Evolutionary conservation across 1,140 invertebrate species (phyloP), one percentile per base, ranked within the genome.

Genomic region (Drosophila hydei): DNA sequence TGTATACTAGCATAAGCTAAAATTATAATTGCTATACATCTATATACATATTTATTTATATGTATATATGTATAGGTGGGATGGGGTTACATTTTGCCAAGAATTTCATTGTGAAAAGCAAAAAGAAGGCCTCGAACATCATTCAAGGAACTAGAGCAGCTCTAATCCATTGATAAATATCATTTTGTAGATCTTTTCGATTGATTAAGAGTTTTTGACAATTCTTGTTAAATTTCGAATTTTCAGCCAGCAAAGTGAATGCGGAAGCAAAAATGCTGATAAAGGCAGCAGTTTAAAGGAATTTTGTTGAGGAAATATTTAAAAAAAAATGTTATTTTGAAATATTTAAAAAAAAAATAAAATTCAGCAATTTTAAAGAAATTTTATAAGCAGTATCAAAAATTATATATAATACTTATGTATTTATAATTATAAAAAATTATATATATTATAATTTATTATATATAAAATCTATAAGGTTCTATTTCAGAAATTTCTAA

Each of bases 101-200:
- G 48, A 63, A 60, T 72, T 60, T 54, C 47, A 47, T 58, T 71
- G 68, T 43, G 6, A 52, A 60, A 30, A 40, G 38, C 21, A 16
- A 33, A 11, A 1, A 45, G 1, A 5, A 21, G 25, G 23, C 12
- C 11, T 48, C 18, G n/a, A 45, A 40, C 12, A 50, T 30, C n/a
- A 7, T 43, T 25, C 12, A 7, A 33, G 36, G 42, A 40, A 78
- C 52, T 54, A 30, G 27, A 40, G 42, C 27, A 58, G 58, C 56
- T 14, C 14, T 47, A 62, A 76, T 76, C 48, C 75, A 8, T 36
- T 62, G 80, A 85, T 85, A 61, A 65, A 16, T 40, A 85, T 85
- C 80, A 77, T 38, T 75, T 62, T 60, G 9, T 19, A 74, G 80
- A 85, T 85, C 45, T 62, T 8, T 42, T 33, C 52, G 42, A 47